Percentiles rank a stretch among this genome's conserved stretches.
These are phyloP conservation scores for Bettongia penicillata DNA, from an alignment of 2,113 vertebrate genomes.

Conservation along the genomic window DNA sequence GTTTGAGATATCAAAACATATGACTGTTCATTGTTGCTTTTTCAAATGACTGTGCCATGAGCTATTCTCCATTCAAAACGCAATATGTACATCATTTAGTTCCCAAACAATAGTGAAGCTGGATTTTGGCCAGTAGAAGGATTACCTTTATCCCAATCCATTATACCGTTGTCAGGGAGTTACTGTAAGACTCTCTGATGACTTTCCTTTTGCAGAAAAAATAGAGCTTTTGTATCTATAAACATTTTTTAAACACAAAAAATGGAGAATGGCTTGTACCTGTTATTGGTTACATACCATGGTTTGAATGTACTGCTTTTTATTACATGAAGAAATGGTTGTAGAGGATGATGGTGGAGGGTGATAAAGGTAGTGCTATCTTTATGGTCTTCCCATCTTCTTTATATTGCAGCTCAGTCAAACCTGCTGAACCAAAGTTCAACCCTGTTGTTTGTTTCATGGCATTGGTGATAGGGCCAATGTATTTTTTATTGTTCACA, in stretches of 20 bases:
- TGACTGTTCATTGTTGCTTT: accelerated
- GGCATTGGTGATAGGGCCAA: background rate
- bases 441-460: background rate
- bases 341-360: background rate
- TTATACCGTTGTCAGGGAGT: background rate
- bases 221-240: background rate
- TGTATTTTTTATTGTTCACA: background rate
- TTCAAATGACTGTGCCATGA: background rate
- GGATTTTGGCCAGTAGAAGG: background rate
- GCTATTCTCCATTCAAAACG: accelerated
- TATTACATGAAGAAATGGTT: conserved; percentile 21
- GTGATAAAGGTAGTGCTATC: background rate
- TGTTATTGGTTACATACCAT: background rate
- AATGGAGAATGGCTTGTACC: background rate
- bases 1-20: accelerated
- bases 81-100: accelerated
- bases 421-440: conserved; percentile 15
- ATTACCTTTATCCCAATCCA: background rate
- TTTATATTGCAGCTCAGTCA: background rate
- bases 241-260: conserved; percentile 20
- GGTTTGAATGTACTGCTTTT: conserved; percentile 13
- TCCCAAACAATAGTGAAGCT: background rate
- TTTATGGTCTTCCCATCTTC: background rate
- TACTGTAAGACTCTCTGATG: background rate
- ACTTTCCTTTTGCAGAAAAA: background rate